A percentile compares a stretch with the other conserved stretches of the same genome.
Evolutionary conservation across 2,113 vertebrate genomes (phyloP).

Genomic region (Hemichromis elongatus): DNA sequence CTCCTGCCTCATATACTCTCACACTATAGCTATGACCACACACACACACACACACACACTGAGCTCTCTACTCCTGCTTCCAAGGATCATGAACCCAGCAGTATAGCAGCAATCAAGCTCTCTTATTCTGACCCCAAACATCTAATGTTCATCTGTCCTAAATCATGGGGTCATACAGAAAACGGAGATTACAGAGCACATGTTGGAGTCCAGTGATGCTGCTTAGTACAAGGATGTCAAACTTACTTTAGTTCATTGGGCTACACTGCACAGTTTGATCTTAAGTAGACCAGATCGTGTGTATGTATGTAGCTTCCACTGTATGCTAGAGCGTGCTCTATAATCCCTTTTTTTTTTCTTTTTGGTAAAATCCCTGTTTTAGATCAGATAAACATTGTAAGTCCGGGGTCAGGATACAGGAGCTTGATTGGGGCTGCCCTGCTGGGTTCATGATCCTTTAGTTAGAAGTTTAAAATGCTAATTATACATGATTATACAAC

Average conservation of each 20-base stretch:
- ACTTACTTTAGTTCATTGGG: background rate
- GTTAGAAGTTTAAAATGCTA: background rate
- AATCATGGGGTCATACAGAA: background rate
- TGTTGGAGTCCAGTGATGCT: background rate
- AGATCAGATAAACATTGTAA: background rate
- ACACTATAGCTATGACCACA: conserved; percentile 24
- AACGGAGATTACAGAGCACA: background rate
- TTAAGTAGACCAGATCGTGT: background rate
- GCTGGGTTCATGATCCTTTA: conserved; percentile 5
- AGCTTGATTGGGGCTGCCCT: background rate
- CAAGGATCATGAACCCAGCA: conserved; percentile 19
- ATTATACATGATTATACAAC: background rate
- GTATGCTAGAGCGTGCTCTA: background rate
- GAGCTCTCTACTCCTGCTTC: background rate
- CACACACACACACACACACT: background rate
- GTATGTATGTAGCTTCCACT: background rate
- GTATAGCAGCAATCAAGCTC: background rate
- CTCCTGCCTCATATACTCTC: conserved; percentile 44
- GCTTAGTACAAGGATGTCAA: background rate
- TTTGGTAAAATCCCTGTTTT: background rate
- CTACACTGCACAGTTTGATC: fast-evolving
- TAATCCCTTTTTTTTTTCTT: background rate
- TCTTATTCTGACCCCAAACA: background rate
- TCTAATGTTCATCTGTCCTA: background rate
- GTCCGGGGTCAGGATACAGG: background rate